Percentiles rank a stretch among this genome's conserved stretches.
Conservation (phyloP, 2,888 invertebrate species). For the Eupsilia transversa region DNA sequence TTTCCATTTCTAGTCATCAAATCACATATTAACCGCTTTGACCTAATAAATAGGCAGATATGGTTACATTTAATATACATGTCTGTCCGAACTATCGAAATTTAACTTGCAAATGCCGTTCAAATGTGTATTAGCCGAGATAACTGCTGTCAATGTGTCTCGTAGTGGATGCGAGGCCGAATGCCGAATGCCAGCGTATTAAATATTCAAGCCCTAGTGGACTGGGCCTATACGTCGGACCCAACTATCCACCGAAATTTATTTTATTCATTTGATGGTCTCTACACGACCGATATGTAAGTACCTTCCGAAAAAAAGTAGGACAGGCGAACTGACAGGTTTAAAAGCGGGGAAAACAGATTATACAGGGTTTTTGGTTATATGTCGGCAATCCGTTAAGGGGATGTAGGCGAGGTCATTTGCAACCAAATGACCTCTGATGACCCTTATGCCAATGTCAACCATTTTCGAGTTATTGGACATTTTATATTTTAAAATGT, state of each 20-base stretch:
- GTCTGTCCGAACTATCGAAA: constrained; percentile 46
- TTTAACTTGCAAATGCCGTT: constrained; percentile 63
- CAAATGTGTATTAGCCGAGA: constrained; percentile 66
- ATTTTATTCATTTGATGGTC: constrained; percentile 68
- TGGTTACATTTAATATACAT: constrained; percentile 40
- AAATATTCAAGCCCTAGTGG: constrained; percentile 70
- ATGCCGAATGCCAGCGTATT: constrained; percentile 63
- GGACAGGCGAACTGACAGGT: constrained; percentile 1
- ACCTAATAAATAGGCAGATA: constrained; percentile 41
- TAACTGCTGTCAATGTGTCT: constrained; percentile 74
- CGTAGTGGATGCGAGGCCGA: constrained; percentile 61
- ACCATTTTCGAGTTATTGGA: too few relatives aligned
- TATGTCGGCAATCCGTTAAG: too few relatives aligned
- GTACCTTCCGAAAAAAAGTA: constrained; percentile 30
- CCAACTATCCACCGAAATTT: constrained; percentile 63
- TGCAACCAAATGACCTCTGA: too few relatives aligned
- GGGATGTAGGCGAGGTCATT: too few relatives aligned
- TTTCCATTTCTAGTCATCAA: constrained; percentile 12
- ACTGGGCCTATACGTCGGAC: constrained; percentile 59
- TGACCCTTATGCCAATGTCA: too few relatives aligned
- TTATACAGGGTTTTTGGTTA: too few relatives aligned
- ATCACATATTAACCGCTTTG: constrained; percentile 7
- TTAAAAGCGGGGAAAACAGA: constrained; percentile 1
- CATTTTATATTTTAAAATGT: too few relatives aligned
- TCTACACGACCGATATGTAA: constrained; percentile 46